Conservation (phyloP, 1,140 invertebrate species). For the Polypedilum pembai region DNA sequence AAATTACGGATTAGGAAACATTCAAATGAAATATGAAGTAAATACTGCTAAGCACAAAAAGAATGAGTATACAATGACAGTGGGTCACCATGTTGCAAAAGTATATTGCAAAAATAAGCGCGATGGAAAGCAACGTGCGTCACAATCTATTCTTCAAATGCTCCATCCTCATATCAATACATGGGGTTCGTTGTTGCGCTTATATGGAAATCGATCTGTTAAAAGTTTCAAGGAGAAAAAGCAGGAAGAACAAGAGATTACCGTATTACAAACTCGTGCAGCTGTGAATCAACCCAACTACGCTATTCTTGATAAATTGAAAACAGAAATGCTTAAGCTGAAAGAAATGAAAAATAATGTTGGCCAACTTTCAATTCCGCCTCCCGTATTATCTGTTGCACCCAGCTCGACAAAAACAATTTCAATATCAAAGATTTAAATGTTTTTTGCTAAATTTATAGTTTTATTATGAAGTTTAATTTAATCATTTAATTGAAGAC, state of each 20-base stretch:
- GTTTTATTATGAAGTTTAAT: too few relatives aligned
- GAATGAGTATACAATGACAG: slow-evolving; percentile 90
- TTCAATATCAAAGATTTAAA: neutral
- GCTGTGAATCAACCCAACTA: slow-evolving; percentile 87
- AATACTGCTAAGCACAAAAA: slow-evolving; percentile 85
- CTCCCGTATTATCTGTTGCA: slow-evolving; percentile 54
- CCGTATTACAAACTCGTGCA: slow-evolving; percentile 80
- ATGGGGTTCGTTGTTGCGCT: slow-evolving; percentile 87
- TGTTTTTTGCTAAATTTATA: neutral
- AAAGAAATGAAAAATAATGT: slow-evolving; percentile 56
- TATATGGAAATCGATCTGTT: slow-evolving; percentile 89
- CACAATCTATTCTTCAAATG: slow-evolving; percentile 86
- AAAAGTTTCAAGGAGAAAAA: slow-evolving; percentile 93
- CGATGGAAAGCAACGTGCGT: slow-evolving; percentile 93
- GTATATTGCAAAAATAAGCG: slow-evolving; percentile 91
- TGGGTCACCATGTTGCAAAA: slow-evolving; percentile 84
- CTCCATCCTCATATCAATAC: slow-evolving; percentile 87
- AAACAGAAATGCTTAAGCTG: slow-evolving; percentile 79
- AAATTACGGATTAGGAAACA: slow-evolving; percentile 85
- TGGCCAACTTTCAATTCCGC: slow-evolving; percentile 57
- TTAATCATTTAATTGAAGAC: too few relatives aligned
- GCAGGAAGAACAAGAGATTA: slow-evolving; percentile 89
- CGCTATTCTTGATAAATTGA: slow-evolving; percentile 85
- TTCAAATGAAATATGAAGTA: slow-evolving; percentile 80
- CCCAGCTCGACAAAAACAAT: neutral